These are phyloP conservation scores for Xyrauchen texanus DNA, from an alignment of 2,113 vertebrate genomes.

Conservation along the genomic window DNA sequence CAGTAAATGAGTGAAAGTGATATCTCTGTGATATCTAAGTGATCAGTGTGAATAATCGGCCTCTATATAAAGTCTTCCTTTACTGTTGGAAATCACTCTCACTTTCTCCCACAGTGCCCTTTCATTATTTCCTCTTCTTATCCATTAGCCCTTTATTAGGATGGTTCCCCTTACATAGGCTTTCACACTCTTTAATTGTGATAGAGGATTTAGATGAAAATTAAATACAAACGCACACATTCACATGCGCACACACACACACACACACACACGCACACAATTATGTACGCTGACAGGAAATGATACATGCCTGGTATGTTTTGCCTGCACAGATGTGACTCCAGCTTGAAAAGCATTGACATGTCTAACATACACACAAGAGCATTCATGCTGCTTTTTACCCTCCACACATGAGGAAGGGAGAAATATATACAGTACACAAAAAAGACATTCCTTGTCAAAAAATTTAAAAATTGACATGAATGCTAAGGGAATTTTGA, in stretches of 20 bases:
- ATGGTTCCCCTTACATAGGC: conserved; percentile 15
- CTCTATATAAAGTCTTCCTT: conserved; percentile 80
- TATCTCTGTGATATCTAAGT: conserved; percentile 74
- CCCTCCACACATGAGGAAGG: no score
- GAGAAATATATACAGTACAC: no score
- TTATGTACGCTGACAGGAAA: no score
- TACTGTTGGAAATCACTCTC: conserved; percentile 67
- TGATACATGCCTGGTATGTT: no score
- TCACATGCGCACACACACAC: neutral
- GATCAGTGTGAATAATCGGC: conserved; percentile 78
- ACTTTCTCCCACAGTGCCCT: conserved; percentile 54
- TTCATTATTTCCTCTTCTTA: conserved; percentile 35
- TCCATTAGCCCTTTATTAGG: conserved; percentile 31
- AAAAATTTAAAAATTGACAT: no score
- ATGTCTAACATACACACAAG: no score
- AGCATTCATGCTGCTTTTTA: no score
- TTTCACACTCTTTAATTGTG: conserved; percentile 9
- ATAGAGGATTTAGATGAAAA: conserved; percentile 7
- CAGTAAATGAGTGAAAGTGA: conserved; percentile 84
- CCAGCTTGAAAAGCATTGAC: no score
- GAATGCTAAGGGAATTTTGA: no score
- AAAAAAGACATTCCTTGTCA: no score
- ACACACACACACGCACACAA: no score
- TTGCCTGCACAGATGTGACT: no score
- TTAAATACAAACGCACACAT: neutral